A percentile compares a stretch with the other conserved stretches of the same genome.
phyloP scores from a whole-genome alignment of 2,113 vertebrate genomes.

The Aleadryas rufinucha region DNA sequence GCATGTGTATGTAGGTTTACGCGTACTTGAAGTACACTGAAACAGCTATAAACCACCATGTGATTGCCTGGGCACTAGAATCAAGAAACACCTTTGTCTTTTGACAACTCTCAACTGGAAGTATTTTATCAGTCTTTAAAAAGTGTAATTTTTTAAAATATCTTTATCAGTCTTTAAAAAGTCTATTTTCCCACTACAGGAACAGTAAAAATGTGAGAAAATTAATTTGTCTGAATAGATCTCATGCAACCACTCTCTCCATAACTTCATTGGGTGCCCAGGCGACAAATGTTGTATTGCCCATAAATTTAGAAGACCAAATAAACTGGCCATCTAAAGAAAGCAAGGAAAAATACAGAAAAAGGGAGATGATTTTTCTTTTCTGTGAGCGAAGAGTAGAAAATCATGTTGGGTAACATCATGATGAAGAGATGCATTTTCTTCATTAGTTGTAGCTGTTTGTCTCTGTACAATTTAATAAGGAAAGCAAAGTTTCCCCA shows the following conservation, averaged over 20 bases:
- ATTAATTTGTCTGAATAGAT: not conserved
- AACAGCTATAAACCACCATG: not conserved
- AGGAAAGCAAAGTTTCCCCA: not conserved
- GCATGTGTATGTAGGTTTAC: fast-evolving
- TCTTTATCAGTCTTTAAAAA: not conserved
- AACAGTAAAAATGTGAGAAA: not conserved
- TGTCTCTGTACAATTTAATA: not conserved
- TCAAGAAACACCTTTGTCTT: not conserved
- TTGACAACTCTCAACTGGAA: not conserved
- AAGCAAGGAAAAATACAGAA: not conserved
- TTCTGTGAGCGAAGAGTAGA: not conserved
- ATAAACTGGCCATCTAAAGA: not conserved
- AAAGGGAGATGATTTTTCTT: not conserved
- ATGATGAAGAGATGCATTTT: not conserved
- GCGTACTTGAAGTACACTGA: not conserved
- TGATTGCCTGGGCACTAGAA: not conserved
- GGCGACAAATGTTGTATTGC: not conserved
- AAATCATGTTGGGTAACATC: not conserved
- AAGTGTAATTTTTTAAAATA: not conserved
- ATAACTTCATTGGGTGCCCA: not conserved
- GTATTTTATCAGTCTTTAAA: not conserved
- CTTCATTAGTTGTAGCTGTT: not conserved
- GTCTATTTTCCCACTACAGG: not conserved
- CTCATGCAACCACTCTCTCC: not conserved
- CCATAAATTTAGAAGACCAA: not conserved